phyloP scores from a whole-genome alignment of 2,113 vertebrate genomes.

The Ammodytes marinus region DNA sequence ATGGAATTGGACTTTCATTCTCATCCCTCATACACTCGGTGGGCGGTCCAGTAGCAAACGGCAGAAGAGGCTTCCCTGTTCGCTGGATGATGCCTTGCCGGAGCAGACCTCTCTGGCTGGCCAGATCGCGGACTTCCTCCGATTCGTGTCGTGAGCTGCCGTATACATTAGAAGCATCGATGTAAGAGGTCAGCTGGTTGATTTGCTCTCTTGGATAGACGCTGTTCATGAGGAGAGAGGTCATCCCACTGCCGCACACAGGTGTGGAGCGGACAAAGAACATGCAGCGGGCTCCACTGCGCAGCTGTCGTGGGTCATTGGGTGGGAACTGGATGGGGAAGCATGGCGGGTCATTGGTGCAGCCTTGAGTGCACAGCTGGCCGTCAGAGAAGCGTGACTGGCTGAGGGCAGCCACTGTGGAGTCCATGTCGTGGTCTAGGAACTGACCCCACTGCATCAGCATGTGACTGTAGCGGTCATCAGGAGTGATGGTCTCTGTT shows the following conservation, averaged over 20 bases:
- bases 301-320: conserved; percentile 88
- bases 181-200: conserved; percentile 97
- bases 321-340: conserved; percentile 95
- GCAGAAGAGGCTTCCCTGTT: conserved; percentile 95
- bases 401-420: conserved; percentile 94
- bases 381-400: conserved; percentile 97
- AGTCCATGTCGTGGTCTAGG: conserved; percentile 96
- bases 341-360: conserved; percentile 95
- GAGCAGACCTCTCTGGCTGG: conserved; percentile 94
- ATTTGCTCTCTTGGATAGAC: conserved; percentile 97
- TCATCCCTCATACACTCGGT: conserved; percentile 98
- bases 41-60: conserved; percentile 94
- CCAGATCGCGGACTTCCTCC: conserved; percentile 92
- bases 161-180: conserved; percentile 96
- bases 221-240: conserved; percentile 97
- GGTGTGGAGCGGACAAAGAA: conserved; percentile 98
- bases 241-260: conserved; percentile 98
- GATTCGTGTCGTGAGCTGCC: conserved; percentile 94
- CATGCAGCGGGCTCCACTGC: conserved; percentile 93
- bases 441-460: conserved; percentile 99
- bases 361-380: conserved; percentile 91
- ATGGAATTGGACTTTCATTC: conserved; percentile 97
- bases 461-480: conserved; percentile 95
- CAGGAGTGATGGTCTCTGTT: conserved; percentile 93
- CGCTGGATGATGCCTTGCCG: conserved; percentile 96